A percentile compares a stretch with the other conserved stretches of the same genome.
Conservation (phyloP, 1,140 invertebrate genomes). For the Orchesella cincta region DNA sequence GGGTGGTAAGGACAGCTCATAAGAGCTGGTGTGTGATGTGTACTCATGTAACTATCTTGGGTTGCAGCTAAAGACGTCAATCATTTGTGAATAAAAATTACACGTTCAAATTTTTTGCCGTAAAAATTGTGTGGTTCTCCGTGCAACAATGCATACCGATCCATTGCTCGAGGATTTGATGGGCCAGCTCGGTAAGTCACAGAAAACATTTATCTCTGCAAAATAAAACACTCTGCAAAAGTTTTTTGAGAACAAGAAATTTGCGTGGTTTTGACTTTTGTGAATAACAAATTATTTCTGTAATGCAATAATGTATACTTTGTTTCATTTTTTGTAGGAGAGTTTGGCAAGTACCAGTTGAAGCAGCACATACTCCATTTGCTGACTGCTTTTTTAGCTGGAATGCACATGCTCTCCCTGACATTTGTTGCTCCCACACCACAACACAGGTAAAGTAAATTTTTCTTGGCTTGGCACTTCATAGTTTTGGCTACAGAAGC, state of each 20-base stretch:
- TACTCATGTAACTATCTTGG: too few relatives aligned
- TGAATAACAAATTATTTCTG: background rate
- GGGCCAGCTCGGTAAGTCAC: constrained; percentile 36
- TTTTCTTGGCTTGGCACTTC: too few relatives aligned
- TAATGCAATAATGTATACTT: too few relatives aligned
- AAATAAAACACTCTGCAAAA: background rate
- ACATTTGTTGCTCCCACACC: constrained; percentile 42
- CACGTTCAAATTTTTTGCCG: too few relatives aligned
- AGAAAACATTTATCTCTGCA: background rate
- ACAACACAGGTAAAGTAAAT: constrained; percentile 34
- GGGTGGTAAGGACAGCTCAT: background rate
- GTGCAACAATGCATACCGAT: constrained; percentile 36
- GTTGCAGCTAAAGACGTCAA: too few relatives aligned
- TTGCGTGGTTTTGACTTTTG: background rate
- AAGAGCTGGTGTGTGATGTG: background rate
- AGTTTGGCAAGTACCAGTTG: constrained; percentile 44
- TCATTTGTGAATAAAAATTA: too few relatives aligned
- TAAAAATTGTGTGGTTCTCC: background rate
- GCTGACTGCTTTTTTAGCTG: constrained; percentile 42
- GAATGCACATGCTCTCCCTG: constrained; percentile 46
- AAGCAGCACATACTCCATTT: constrained; percentile 44
- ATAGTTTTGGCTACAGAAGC: too few relatives aligned
- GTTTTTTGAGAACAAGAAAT: too few relatives aligned
- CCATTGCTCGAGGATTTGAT: constrained; percentile 37
- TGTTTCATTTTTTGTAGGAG: constrained; percentile 14